A percentile compares a stretch with the other conserved stretches of the same genome.
phyloP scores from a whole-genome alignment of 2,113 vertebrate genomes.

The Anoura caudifer region DNA sequence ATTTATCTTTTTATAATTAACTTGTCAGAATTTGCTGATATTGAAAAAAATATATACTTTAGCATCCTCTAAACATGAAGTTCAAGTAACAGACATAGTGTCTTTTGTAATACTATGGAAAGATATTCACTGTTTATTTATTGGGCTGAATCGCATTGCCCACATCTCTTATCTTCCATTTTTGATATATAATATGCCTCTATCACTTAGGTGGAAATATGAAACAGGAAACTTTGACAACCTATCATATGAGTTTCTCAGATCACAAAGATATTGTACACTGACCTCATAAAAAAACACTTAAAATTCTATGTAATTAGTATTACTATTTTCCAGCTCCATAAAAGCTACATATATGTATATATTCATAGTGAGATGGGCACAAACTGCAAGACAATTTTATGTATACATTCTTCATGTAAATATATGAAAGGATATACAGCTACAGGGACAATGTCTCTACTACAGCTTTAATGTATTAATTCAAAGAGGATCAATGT shows the following conservation, averaged over 20 bases:
- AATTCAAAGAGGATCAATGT: background rate
- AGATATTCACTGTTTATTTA: background rate
- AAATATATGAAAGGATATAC: background rate
- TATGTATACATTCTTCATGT: background rate
- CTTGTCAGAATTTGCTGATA: background rate
- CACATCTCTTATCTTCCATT: background rate
- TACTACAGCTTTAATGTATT: background rate
- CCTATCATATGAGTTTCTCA: background rate
- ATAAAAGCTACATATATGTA: background rate
- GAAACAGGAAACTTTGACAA: background rate
- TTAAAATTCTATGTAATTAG: background rate
- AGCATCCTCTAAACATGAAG: background rate
- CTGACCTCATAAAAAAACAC: background rate
- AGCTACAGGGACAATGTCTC: background rate
- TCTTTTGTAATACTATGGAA: conserved; percentile 1
- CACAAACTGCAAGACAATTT: background rate
- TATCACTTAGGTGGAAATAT: background rate
- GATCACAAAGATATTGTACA: background rate
- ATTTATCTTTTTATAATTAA: conserved; percentile 18
- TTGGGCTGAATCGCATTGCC: background rate
- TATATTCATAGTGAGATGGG: background rate
- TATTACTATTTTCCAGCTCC: background rate
- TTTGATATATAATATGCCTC: background rate
- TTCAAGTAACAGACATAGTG: background rate
- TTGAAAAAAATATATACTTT: background rate